Evolutionary conservation across 1,140 invertebrate species (phyloP).

Genomic region (Leptestheria dahalacensis): DNA sequence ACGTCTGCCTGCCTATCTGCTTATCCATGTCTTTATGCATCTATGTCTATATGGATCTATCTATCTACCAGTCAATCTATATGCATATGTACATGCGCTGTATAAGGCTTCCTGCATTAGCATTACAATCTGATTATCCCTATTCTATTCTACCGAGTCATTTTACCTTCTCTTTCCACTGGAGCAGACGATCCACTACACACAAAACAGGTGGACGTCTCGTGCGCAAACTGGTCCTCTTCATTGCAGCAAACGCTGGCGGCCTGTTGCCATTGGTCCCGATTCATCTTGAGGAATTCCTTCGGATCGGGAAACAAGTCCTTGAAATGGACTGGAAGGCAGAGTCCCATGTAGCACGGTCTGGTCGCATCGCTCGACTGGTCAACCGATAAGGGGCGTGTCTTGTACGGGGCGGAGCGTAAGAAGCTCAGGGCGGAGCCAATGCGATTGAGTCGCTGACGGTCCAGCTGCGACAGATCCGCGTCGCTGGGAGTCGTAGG

Average conservation of each 20-base stretch:
- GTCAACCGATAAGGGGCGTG: slow-evolving; percentile 11
- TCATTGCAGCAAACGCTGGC: background rate
- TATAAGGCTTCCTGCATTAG: too few species aligned
- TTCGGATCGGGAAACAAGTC: slow-evolving; percentile 43
- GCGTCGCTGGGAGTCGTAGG: too few species aligned
- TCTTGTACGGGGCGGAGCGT: slow-evolving; percentile 11
- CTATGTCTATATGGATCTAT: too few species aligned
- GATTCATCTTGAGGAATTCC: background rate
- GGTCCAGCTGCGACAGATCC: background rate
- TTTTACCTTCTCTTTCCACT: background rate
- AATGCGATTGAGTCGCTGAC: slow-evolving; percentile 13
- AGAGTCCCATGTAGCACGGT: slow-evolving; percentile 55
- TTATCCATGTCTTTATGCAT: too few species aligned
- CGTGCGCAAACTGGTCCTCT: slow-evolving; percentile 2
- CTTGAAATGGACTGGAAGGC: slow-evolving; percentile 48
- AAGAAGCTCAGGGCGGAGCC: slow-evolving; percentile 12
- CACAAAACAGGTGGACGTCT: background rate
- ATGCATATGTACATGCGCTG: too few species aligned
- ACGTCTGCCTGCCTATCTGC: too few species aligned
- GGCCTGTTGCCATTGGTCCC: background rate
- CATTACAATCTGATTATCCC: too few species aligned
- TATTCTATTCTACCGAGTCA: too few species aligned
- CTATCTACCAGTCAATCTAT: background rate
- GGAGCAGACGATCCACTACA: background rate
- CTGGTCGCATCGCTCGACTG: slow-evolving; percentile 18